These are phyloP conservation scores for Calyptommatus sinebrachiatus DNA, from an alignment of 2,113 vertebrate species.

Conservation along the genomic window DNA sequence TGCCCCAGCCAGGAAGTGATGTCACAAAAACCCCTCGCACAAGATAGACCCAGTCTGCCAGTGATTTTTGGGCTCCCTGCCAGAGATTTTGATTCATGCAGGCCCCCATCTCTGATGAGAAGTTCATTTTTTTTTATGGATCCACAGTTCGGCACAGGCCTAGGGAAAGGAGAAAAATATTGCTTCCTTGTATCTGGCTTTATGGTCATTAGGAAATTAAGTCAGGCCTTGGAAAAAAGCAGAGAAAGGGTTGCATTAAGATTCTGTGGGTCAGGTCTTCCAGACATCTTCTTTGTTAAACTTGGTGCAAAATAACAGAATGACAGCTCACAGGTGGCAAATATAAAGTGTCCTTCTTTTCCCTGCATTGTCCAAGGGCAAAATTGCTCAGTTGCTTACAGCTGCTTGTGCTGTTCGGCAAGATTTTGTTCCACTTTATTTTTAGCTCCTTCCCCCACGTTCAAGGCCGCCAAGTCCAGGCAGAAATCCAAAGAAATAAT, in stretches of 20 bases:
- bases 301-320: neutral
- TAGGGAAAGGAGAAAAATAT: neutral
- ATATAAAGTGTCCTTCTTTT: neutral
- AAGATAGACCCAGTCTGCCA: too few species aligned
- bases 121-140: too few species aligned
- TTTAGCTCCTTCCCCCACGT: slow-evolving; percentile 55
- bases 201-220: neutral
- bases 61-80: too few species aligned
- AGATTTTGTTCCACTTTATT: slow-evolving; percentile 57
- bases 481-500: slow-evolving; percentile 58
- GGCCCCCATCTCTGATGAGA: too few species aligned
- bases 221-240: neutral
- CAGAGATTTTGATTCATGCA: too few species aligned
- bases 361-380: slow-evolving; percentile 1
- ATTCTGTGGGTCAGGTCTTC: neutral
- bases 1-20: too few species aligned
- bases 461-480: slow-evolving; percentile 38
- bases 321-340: neutral
- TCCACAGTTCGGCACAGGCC: too few species aligned
- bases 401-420: neutral
- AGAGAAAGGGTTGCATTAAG: neutral
- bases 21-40: too few species aligned
- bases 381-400: neutral
- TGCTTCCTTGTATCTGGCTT: neutral
- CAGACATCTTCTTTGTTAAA: too few species aligned